Percentiles rank a stretch among this genome's conserved stretches.
Evolutionary conservation across 2,113 vertebrate genomes (phyloP).

Genomic region (Hirundichthys speculiger): DNA sequence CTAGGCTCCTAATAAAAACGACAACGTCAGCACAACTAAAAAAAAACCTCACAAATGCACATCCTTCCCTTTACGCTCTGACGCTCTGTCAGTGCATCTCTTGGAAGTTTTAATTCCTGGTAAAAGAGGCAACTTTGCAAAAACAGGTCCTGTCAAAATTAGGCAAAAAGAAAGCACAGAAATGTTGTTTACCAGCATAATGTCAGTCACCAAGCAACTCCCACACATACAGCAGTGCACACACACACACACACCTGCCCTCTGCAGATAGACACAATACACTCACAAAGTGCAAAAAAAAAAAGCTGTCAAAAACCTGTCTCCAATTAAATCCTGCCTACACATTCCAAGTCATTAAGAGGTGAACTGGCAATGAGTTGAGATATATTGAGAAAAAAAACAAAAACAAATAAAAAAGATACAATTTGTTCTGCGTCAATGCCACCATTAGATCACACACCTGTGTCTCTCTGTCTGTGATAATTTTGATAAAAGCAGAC

Average conservation of each 20-base stretch:
- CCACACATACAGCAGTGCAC: constrained; percentile 19
- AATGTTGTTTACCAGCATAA: constrained; percentile 33
- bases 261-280: constrained; percentile 13
- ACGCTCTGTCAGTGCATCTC: constrained; percentile 30
- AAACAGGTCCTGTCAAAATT: constrained; percentile 52
- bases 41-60: constrained; percentile 35
- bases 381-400: constrained; percentile 20
- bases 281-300: constrained; percentile 24
- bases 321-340: constrained; percentile 52
- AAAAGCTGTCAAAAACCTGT: constrained; percentile 45
- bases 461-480: constrained; percentile 48
- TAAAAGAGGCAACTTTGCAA: constrained; percentile 35
- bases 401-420: no score
- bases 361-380: constrained; percentile 39
- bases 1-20: constrained; percentile 50
- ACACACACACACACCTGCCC: constrained; percentile 23
- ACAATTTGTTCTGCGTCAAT: constrained; percentile 48
- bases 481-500: constrained; percentile 29
- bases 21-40: constrained; percentile 48
- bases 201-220: constrained; percentile 54
- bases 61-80: constrained; percentile 18
- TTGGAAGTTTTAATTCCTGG: constrained; percentile 51
- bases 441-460: constrained; percentile 56
- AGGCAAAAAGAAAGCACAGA: constrained; percentile 37
- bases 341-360: constrained; percentile 53